Evolutionary conservation across 2,888 invertebrate species (phyloP).

Genomic region (Eurytoma californica): DNA sequence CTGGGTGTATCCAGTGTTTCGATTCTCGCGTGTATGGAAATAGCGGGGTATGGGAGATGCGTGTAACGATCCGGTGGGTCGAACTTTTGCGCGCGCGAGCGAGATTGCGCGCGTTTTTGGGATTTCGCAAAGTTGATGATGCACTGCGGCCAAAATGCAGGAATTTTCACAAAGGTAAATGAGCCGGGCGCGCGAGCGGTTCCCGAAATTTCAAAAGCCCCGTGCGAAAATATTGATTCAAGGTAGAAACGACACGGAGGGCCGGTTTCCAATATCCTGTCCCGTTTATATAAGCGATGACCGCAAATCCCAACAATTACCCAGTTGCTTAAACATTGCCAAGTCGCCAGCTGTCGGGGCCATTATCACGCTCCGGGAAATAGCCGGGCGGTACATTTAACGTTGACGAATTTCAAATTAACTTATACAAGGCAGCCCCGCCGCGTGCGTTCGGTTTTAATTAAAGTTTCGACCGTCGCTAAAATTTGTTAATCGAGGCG

Average conservation of each 20-base stretch:
- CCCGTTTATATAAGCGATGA: neutral
- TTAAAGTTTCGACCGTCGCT: slow-evolving; percentile 46
- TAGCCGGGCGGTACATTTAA: slow-evolving; percentile 23
- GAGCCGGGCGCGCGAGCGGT: no score
- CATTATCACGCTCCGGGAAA: slow-evolving; percentile 28
- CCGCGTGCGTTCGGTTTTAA: slow-evolving; percentile 48
- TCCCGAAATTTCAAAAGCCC: no score
- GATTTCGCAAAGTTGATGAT: no score
- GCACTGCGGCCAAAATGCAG: no score
- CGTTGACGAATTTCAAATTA: slow-evolving; percentile 54
- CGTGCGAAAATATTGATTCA: slow-evolving; percentile 1
- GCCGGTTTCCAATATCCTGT: neutral
- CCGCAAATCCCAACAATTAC: slow-evolving; percentile 25
- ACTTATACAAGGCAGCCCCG: slow-evolving; percentile 33
- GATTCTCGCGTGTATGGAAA: neutral
- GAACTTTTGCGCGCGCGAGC: no score
- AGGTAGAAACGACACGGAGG: neutral
- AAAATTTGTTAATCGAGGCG: slow-evolving; percentile 54
- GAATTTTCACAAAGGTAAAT: no score
- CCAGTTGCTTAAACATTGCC: slow-evolving; percentile 39
- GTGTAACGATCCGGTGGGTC: neutral
- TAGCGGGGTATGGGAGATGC: neutral
- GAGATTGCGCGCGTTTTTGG: no score
- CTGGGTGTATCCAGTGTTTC: slow-evolving; percentile 15
- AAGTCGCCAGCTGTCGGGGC: slow-evolving; percentile 41